Evolutionary conservation across 2,888 invertebrate genomes (phyloP), one percentile per base, ranked within the genome.

Genomic region (Drosophila infuscata): DNA sequence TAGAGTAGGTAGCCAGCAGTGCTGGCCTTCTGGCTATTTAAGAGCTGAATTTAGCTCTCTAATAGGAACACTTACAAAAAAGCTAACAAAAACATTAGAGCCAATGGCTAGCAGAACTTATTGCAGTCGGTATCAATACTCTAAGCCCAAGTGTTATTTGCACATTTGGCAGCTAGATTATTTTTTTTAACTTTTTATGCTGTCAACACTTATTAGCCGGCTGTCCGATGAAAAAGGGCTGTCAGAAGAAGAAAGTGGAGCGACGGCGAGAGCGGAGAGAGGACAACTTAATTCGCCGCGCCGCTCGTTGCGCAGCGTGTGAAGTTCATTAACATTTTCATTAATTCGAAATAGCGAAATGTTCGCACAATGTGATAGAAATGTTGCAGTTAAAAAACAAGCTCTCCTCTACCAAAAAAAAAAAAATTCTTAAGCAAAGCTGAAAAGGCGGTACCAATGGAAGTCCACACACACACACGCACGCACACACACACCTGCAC

Each of bases 281-380:
- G 30, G 54, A 64, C 70, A 66, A 53, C 36, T 70, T 66, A 67
- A 62, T 78, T 74, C 66, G 79, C 70, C 70, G 85, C 75, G 73
- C 74, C 77, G 76, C 75, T 83, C 70, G 63, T 60, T 79, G 83
- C 82, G 77, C 85, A 89, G 76, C 88, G 81, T 85, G 82, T 82
- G 88, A 91, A 91, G 91, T 92, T 91, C 91, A 92, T 91, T 92
- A 92, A 91, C 92, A 92, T 92, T 91, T 92, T 91, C 88, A 83
- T 91, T 88, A 87, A 88, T 29, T 38, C n/a, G 36, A 56, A 38
- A 38, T 90, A 90, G 90, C 81, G 77, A 91, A 91, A 88, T 77
- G 76, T 74, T 73, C 61, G 71, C 61, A 73, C 71, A 82, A 73
- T 78, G 76, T 68, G 70, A 76, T 76, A 56, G 38, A 56, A 68